Conservation (phyloP, 1,140 invertebrate genomes). For the Belonocnema kinseyi region DNA sequence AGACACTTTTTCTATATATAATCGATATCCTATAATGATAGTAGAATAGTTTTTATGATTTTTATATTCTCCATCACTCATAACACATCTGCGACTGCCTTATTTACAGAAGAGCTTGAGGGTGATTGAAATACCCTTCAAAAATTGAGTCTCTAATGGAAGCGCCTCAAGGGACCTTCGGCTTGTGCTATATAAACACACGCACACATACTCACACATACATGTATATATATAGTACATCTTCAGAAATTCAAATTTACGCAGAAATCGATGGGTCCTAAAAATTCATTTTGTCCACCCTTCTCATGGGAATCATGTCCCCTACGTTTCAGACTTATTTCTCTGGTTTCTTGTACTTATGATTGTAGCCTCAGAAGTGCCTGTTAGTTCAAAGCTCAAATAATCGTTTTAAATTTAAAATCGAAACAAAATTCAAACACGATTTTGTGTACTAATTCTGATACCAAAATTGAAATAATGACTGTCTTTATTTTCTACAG, state of each 20-base stretch:
- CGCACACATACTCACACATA: too few species aligned
- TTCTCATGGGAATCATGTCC: conserved; percentile 1
- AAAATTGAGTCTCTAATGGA: conserved; percentile 28
- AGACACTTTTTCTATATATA: too few species aligned
- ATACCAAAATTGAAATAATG: too few species aligned
- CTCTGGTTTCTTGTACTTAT: too few species aligned
- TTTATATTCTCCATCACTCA: not conserved
- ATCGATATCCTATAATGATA: too few species aligned
- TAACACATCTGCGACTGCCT: conserved; percentile 13
- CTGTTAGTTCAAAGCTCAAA: too few species aligned
- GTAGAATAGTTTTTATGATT: too few species aligned
- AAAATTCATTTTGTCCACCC: conserved; percentile 17
- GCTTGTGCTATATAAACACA: not conserved
- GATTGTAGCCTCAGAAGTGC: too few species aligned
- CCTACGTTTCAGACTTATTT: not conserved
- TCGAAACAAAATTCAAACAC: too few species aligned
- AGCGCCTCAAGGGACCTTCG: not conserved
- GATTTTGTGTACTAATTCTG: too few species aligned
- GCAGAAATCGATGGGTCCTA: not conserved
- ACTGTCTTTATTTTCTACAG: too few species aligned
- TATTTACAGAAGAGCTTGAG: conserved; percentile 16
- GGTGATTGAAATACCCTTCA: conserved; percentile 23
- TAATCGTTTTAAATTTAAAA: too few species aligned
- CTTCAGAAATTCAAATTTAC: conserved; percentile 14
- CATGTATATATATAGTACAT: not conserved